Conservation (phyloP, 2,797 vertebrate genomes). For the Platyrinchus mystaceus region DNA sequence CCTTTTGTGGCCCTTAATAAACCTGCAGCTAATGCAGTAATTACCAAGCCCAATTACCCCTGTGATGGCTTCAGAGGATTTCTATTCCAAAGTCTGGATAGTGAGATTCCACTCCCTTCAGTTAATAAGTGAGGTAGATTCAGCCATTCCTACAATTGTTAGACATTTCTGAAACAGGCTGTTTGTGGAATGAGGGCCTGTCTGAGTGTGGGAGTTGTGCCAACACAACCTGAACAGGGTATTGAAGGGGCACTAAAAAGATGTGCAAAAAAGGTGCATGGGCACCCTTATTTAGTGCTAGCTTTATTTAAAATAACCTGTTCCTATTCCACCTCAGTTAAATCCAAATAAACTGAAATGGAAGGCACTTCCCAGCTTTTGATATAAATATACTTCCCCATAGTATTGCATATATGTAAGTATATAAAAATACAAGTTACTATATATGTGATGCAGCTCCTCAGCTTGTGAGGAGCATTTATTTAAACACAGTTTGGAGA, state of each 20-base stretch:
- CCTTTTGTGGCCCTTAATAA: constrained; percentile 48
- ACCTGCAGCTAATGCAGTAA: constrained; percentile 55
- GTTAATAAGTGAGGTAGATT: not conserved
- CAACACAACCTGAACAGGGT: not conserved
- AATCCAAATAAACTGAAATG: not conserved
- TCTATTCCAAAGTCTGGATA: not conserved
- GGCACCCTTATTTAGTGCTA: not conserved
- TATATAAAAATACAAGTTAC: not conserved
- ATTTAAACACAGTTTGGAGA: not conserved
- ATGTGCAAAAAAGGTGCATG: not conserved
- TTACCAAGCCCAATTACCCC: constrained; percentile 55
- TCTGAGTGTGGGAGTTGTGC: not conserved
- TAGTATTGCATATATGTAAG: not conserved
- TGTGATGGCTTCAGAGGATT: constrained; percentile 19
- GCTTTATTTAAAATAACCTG: not conserved
- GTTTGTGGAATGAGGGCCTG: not conserved
- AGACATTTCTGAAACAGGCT: not conserved
- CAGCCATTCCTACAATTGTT: not conserved
- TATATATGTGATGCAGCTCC: not conserved
- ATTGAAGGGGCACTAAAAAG: not conserved
- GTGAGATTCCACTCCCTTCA: not conserved
- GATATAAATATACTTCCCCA: not conserved
- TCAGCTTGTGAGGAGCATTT: not conserved
- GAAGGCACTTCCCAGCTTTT: not conserved
- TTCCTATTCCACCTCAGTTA: not conserved